Conservation (phyloP, 2,797 vertebrate genomes). For the Steatocranus sp. region DNA sequence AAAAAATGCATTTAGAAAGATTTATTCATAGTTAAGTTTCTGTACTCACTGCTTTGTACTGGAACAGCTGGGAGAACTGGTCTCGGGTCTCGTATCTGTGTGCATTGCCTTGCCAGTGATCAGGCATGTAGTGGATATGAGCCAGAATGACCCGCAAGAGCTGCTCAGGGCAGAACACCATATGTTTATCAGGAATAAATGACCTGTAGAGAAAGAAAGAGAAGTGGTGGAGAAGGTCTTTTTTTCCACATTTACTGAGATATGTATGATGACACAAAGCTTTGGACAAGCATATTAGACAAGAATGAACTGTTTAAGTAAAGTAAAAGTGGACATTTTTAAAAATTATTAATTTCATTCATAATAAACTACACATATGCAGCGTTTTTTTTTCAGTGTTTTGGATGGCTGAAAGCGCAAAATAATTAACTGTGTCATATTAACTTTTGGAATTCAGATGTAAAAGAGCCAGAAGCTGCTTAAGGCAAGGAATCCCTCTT, state of each 20-base stretch:
- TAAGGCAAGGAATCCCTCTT: slow-evolving; percentile 16
- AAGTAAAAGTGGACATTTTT: not conserved
- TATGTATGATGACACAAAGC: not conserved
- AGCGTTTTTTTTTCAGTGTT: rapidly evolving
- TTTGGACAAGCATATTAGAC: not conserved
- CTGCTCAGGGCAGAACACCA: slow-evolving; percentile 98
- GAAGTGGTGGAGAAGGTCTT: not conserved
- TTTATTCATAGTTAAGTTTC: not conserved
- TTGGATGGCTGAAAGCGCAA: not conserved
- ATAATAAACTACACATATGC: not conserved
- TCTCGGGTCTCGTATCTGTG: slow-evolving; percentile 96
- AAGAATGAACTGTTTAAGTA: not conserved
- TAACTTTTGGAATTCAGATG: not conserved
- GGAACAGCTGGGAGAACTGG: slow-evolving; percentile 97
- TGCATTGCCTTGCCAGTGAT: slow-evolving; percentile 98
- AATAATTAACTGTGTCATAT: not conserved
- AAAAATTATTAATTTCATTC: not conserved
- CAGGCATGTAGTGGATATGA: slow-evolving; percentile 99
- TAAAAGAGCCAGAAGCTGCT: not conserved
- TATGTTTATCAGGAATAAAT: slow-evolving; percentile 96
- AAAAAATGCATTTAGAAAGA: not conserved
- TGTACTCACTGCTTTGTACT: slow-evolving; percentile 96
- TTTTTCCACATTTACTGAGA: not conserved
- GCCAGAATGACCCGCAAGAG: slow-evolving; percentile 94
- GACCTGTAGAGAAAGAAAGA: slow-evolving; percentile 73